phyloP scores from a whole-genome alignment of 1,140 invertebrate species.

The Psilanteris sp. region DNA sequence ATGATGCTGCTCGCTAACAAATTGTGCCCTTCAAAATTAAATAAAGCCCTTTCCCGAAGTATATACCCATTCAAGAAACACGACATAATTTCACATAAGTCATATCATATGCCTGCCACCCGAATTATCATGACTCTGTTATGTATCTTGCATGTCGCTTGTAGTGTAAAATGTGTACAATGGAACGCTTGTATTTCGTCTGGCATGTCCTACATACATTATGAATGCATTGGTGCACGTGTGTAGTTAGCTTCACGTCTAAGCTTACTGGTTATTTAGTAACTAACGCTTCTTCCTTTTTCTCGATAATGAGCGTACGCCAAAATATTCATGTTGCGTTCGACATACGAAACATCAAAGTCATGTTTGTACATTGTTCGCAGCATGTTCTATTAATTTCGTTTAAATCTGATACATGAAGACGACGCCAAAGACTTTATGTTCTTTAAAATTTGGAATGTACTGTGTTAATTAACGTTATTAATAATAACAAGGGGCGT shows the following conservation, averaged over 20 bases:
- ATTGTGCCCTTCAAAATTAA: constrained; percentile 11
- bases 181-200: constrained; percentile 53
- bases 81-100: constrained; percentile 24
- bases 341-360: constrained; percentile 26
- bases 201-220: constrained; percentile 52
- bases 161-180: constrained; percentile 51
- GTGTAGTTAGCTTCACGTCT: constrained; percentile 48
- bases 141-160: constrained; percentile 60
- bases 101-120: constrained; percentile 26
- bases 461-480: too few species aligned
- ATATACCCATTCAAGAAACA: constrained; percentile 70
- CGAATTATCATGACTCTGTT: constrained; percentile 51
- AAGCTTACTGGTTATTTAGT: constrained; percentile 52
- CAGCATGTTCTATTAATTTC: constrained; percentile 23
- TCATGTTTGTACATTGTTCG: constrained; percentile 54
- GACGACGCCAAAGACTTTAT: constrained; percentile 13
- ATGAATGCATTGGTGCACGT: constrained; percentile 43
- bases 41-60: constrained; percentile 68
- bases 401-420: constrained; percentile 12
- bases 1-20: constrained; percentile 7
- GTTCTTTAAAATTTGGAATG: too few species aligned
- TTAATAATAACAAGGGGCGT: too few species aligned
- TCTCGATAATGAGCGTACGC: constrained; percentile 23
- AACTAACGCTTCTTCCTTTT: constrained; percentile 44
- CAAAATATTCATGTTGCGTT: constrained; percentile 49